Conservation (phyloP, 2,113 vertebrate genomes). For the Sylvicapra grimmia region DNA sequence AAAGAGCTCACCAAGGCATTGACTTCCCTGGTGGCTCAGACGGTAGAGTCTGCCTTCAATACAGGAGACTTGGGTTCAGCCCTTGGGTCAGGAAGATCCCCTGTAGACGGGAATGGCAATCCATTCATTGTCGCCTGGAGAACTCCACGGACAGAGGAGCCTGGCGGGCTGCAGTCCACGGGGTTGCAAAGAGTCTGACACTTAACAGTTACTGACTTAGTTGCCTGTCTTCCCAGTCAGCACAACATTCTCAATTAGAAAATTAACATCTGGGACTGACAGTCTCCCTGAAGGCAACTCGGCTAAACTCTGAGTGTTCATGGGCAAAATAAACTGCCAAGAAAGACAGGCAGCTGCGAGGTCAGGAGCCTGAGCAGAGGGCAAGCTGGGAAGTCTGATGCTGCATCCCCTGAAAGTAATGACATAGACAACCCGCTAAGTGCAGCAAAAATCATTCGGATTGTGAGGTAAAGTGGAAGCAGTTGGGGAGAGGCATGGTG, state of each 20-base stretch:
- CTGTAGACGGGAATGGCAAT: neutral
- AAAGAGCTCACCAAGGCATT: neutral
- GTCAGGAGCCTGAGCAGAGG: neutral
- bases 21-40: neutral
- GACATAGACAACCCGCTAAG: neutral
- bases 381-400: neutral
- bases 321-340: neutral
- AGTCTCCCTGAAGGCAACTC: neutral
- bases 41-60: neutral
- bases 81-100: neutral
- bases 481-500: neutral
- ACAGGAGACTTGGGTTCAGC: neutral
- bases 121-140: neutral
- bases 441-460: neutral
- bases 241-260: neutral
- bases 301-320: neutral
- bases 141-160: neutral
- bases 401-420: neutral
- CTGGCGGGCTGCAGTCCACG: neutral
- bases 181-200: neutral
- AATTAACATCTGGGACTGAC: neutral
- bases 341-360: neutral
- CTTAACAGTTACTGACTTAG: neutral
- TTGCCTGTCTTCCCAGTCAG: neutral
- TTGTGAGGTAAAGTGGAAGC: neutral